These are phyloP conservation scores for Abramis brama DNA, from an alignment of 2,113 vertebrate genomes.

Conservation along the genomic window DNA sequence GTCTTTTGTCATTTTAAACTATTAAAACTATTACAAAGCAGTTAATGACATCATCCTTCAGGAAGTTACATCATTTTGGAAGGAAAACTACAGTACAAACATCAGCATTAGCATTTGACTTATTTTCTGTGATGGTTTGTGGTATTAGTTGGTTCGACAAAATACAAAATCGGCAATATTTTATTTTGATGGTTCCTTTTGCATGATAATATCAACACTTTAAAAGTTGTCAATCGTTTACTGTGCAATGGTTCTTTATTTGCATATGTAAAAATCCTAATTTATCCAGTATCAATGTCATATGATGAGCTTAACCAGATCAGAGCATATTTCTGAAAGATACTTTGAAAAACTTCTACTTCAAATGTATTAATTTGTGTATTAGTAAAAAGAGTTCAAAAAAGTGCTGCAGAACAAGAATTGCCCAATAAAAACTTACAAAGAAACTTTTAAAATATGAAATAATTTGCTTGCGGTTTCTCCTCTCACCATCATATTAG, in stretches of 20 bases:
- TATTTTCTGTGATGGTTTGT: background rate
- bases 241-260: background rate
- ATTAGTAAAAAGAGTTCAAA: background rate
- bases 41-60: too few species aligned
- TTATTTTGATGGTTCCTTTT: too few species aligned
- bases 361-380: background rate
- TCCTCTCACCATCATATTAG: background rate
- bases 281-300: background rate
- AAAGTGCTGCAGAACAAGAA: background rate
- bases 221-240: background rate
- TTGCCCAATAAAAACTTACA: background rate
- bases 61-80: background rate
- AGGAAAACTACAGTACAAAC: background rate
- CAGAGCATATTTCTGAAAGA: background rate
- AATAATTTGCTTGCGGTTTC: background rate
- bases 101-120: background rate
- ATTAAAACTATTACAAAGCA: background rate
- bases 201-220: background rate
- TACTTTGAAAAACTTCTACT: background rate
- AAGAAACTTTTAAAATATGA: background rate
- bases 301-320: background rate
- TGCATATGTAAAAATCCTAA: background rate
- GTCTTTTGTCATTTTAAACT: background rate
- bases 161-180: background rate
- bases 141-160: background rate